phyloP scores from a whole-genome alignment of 2,888 invertebrate genomes.

The Quadroppia sp. region DNA sequence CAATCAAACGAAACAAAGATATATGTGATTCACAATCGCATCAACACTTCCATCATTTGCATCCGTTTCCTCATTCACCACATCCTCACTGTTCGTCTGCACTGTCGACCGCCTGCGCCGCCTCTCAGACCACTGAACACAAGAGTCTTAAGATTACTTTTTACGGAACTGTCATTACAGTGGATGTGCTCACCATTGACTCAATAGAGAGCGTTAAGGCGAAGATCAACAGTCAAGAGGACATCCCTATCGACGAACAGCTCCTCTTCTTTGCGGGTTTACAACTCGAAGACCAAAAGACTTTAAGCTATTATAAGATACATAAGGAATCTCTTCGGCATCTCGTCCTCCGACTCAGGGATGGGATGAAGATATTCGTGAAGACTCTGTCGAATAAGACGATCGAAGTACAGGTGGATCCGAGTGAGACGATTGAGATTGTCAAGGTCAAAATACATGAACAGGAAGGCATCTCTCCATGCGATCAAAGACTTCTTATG shows the following conservation, averaged over 20 bases:
- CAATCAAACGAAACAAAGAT: constrained; percentile 22
- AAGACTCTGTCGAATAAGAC: constrained; percentile 37
- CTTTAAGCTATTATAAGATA: constrained; percentile 34
- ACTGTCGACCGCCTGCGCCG: constrained; percentile 7
- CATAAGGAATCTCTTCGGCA: constrained; percentile 29
- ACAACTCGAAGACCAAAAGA: constrained; percentile 33
- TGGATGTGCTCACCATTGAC: constrained; percentile 18
- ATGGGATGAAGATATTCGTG: constrained; percentile 39
- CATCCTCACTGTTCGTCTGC: constrained; percentile 32
- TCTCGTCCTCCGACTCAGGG: constrained; percentile 28
- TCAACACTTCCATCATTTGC: constrained; percentile 34
- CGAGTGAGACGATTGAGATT: constrained; percentile 37
- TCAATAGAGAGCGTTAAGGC: constrained; percentile 25
- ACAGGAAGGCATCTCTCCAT: constrained; percentile 38
- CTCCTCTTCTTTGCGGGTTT: constrained; percentile 36
- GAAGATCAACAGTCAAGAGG: constrained; percentile 24
- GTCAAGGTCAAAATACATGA: constrained; percentile 39
- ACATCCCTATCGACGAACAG: constrained; percentile 32
- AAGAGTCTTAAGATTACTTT: constrained; percentile 31
- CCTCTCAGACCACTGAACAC: constrained; percentile 28
- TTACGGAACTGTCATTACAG: constrained; percentile 30
- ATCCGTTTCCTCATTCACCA: constrained; percentile 27
- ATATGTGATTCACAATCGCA: constrained; percentile 33
- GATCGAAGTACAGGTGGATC: constrained; percentile 40
- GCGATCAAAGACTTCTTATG: constrained; percentile 34